Base-by-base conservation (phyloP, 2,113 vertebrate genomes). In the Aspiorhynchus laticeps region DNA sequence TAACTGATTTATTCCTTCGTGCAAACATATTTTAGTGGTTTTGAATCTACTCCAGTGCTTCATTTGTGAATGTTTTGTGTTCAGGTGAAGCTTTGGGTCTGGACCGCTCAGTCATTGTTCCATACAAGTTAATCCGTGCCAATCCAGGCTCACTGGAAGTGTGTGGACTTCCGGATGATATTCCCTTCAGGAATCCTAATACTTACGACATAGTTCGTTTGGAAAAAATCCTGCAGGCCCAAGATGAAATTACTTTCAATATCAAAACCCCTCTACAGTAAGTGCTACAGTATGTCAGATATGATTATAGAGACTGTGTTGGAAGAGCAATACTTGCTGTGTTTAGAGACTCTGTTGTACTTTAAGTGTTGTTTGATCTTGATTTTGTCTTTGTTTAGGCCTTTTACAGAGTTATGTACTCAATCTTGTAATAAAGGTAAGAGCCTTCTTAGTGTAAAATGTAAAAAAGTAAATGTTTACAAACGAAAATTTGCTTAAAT, bases 231-330 rank as follows among this genome's bases (percentile, higher is more conserved):
- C 94, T 99, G n/a, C 97, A 97, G 89, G 97, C 96, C 1, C 92
- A 96, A 0, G 97, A 99, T 21, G 94, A 94, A 24, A 95, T 99
- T 51, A 94, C 92, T 59, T 97, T 99, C 95, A 96, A 94, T 90
- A 95, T 99, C 92, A 97, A 98, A 93, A 98, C 96, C 93, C 98
- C 97, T 91, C 95, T 99, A n/a, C 98, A 98, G 98, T 99, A 93
- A 97, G 98, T 96, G 19, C n/a, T 15, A 6, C 5, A 53, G 48
- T 7, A 2, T 15, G 36, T 24, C 36, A 24, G 36, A 46, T 41
- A 0, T 10, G n/a, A 38, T 43, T 53, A 38, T 36, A 31, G n/a
- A 75, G 36, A 53, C 31, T 19, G 48, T 78, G 14, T 53, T 53
- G 7, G 38, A 43, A 26, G 38, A 75, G n/a, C 24, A 26, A 4